Conservation (phyloP, 2,888 invertebrate genomes). For the Rhopalosiphum nymphaeae region DNA sequence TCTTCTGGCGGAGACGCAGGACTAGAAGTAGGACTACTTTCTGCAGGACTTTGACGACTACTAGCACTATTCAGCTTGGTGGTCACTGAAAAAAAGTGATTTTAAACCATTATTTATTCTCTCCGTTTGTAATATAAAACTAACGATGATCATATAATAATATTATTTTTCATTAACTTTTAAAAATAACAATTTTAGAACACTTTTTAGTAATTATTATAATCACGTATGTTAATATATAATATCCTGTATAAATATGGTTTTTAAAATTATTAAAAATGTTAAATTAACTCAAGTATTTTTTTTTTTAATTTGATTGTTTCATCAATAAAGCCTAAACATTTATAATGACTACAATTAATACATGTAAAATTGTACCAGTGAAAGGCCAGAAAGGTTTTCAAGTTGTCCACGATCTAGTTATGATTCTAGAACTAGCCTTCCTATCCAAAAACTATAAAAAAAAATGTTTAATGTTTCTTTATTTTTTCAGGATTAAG, state of each 20-base stretch:
- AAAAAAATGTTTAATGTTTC: too few relatives aligned
- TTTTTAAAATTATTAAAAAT: neutral
- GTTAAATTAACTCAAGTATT: neutral
- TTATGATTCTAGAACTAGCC: neutral
- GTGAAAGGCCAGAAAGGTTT: neutral
- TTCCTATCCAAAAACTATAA: neutral
- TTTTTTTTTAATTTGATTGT: neutral
- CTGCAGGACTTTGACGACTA: conserved; percentile 53
- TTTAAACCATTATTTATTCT: neutral
- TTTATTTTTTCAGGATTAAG: neutral
- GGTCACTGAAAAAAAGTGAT: conserved; percentile 46
- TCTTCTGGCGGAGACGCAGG: conserved; percentile 63
- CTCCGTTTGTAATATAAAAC: neutral
- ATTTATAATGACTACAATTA: neutral
- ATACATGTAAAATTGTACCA: neutral
- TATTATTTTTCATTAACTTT: neutral
- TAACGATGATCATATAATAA: neutral
- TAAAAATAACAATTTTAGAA: neutral
- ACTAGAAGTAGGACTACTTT: conserved; percentile 46
- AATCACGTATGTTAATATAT: neutral
- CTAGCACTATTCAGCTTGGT: conserved; percentile 60
- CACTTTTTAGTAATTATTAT: neutral
- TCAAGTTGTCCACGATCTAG: neutral
- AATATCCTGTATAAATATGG: neutral
- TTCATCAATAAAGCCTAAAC: neutral